phyloP scores from a whole-genome alignment of 2,888 invertebrate genomes.

The Drosophila mercatorum region DNA sequence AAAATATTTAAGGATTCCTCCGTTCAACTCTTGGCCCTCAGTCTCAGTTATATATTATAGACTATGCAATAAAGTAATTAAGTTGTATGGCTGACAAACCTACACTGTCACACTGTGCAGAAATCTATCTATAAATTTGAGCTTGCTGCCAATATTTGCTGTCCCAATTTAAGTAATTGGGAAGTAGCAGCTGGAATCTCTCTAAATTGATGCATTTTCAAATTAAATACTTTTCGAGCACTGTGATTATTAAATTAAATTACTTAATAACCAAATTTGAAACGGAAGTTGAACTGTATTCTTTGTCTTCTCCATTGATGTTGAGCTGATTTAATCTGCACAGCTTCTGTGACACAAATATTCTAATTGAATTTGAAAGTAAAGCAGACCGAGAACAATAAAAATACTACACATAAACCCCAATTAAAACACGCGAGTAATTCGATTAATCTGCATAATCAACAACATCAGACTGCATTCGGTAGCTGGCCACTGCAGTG shows the following conservation, averaged over 20 bases:
- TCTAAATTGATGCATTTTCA: conserved; percentile 3
- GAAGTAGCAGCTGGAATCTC: neutral
- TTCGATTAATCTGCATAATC: conserved; percentile 18
- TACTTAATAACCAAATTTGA: neutral
- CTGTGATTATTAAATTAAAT: neutral
- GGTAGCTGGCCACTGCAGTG: neutral
- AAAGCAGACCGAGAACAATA: neutral
- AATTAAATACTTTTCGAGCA: conserved; percentile 12
- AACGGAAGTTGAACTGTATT: neutral
- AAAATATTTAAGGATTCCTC: conserved; percentile 27
- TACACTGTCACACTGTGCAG: conserved; percentile 3
- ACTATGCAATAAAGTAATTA: conserved; percentile 57
- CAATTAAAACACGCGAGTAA: neutral
- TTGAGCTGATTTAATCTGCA: too few relatives aligned
- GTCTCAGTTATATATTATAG: conserved; percentile 11
- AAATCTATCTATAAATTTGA: conserved; percentile 16
- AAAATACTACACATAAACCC: too few relatives aligned
- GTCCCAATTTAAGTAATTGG: conserved; percentile 14
- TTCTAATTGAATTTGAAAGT: neutral
- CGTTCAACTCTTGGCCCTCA: neutral
- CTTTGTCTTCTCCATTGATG: neutral
- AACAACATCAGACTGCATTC: neutral
- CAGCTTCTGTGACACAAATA: too few relatives aligned
- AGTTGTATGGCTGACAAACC: conserved; percentile 32
- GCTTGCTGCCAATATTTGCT: conserved; percentile 41